Evolutionary conservation across 1,140 invertebrate species (phyloP).

Genomic region (Hyposmocoma kahamanoa): DNA sequence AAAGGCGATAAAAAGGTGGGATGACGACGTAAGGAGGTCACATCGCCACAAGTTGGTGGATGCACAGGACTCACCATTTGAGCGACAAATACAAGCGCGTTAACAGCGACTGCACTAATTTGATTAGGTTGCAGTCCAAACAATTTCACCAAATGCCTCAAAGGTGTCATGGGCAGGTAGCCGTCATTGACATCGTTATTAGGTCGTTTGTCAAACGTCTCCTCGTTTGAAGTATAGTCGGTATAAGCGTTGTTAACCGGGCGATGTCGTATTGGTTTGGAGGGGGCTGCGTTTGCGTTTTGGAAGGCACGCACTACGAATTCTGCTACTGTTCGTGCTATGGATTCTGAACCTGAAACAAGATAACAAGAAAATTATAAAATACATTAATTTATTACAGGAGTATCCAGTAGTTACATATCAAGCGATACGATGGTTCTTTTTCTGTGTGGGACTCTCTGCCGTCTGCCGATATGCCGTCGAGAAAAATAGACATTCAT

Average conservation of each 20-base stretch:
- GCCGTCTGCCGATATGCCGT: too few species aligned
- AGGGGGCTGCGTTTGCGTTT: constrained; percentile 25
- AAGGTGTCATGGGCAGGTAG: constrained; percentile 27
- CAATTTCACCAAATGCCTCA: constrained; percentile 77
- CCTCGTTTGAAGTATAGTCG: constrained; percentile 19
- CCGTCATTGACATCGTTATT: constrained; percentile 34
- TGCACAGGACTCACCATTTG: constrained; percentile 85
- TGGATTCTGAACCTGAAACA: constrained; percentile 52
- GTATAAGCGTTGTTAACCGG: constrained; percentile 5
- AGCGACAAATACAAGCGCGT: constrained; percentile 87
- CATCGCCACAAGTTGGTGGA: too few species aligned
- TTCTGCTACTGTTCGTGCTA: constrained; percentile 59
- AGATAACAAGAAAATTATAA: too few species aligned
- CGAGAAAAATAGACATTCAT: too few species aligned
- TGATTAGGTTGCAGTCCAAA: constrained; percentile 83
- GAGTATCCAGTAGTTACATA: too few species aligned
- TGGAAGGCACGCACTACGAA: constrained; percentile 61
- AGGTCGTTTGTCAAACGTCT: constrained; percentile 28
- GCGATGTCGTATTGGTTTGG: constrained; percentile 21
- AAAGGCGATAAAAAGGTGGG: too few species aligned
- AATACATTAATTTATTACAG: constrained; percentile 5
- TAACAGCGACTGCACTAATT: constrained; percentile 85
- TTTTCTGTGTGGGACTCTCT: too few species aligned
- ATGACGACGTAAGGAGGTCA: too few species aligned
- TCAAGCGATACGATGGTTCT: too few species aligned